These are phyloP conservation scores for Ailurus styani DNA, from an alignment of 2,113 vertebrate species.

Conservation along the genomic window DNA sequence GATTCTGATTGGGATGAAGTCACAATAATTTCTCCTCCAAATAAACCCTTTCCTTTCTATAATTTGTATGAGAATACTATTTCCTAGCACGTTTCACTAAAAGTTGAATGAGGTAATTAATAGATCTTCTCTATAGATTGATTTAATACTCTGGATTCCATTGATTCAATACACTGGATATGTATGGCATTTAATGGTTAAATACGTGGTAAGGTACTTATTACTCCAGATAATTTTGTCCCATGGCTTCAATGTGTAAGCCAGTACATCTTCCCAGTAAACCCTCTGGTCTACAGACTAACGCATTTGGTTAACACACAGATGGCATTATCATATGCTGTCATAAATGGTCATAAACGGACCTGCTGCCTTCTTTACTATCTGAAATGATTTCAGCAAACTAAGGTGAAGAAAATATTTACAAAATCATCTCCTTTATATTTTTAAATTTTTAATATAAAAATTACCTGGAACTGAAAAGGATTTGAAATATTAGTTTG, in stretches of 20 bases:
- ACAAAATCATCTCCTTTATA: neutral
- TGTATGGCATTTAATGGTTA: neutral
- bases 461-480: neutral
- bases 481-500: neutral
- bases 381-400: neutral
- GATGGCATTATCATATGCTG: neutral
- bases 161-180: neutral
- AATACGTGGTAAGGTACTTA: neutral
- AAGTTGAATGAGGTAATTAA: neutral
- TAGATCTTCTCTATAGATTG: neutral
- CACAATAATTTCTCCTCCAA: neutral
- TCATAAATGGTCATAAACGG: neutral
- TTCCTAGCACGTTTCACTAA: neutral
- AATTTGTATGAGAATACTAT: neutral
- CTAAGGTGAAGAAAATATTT: neutral
- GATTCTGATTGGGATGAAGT: neutral
- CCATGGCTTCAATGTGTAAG: neutral
- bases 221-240: neutral
- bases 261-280: neutral
- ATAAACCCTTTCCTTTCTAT: neutral
- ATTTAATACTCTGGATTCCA: neutral
- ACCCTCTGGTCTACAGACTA: neutral
- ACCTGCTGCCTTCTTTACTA: neutral
- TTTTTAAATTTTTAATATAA: neutral
- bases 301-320: neutral